Evolutionary conservation across 1,140 invertebrate species (phyloP).

Genomic region (Heterodera carotae): DNA sequence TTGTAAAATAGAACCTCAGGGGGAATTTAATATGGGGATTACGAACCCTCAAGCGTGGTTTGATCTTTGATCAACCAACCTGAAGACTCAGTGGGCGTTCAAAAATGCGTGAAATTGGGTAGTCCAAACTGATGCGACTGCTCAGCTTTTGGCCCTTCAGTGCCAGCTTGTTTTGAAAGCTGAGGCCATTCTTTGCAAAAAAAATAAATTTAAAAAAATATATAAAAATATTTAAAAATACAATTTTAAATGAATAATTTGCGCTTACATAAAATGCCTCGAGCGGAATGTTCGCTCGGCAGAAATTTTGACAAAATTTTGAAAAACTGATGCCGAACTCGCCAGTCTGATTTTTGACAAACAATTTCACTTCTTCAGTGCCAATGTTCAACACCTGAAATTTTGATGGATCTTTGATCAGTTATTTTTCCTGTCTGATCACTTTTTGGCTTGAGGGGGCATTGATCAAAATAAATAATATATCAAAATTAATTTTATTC

Average conservation of each 20-base stretch:
- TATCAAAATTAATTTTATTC: no score
- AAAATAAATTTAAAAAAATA: slow-evolving; percentile 13
- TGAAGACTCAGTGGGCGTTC: slow-evolving; percentile 55
- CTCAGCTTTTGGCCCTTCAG: slow-evolving; percentile 44
- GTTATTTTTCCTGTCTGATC: slow-evolving; percentile 13
- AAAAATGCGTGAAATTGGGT: slow-evolving; percentile 55
- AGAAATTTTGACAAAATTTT: slow-evolving; percentile 58
- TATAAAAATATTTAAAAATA: slow-evolving; percentile 9
- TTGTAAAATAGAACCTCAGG: no score
- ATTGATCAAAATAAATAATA: no score
- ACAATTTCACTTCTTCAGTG: slow-evolving; percentile 53
- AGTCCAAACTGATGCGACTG: slow-evolving; percentile 50
- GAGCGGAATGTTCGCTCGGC: slow-evolving; percentile 61
- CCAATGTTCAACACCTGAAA: slow-evolving; percentile 57
- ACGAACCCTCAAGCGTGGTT: no score
- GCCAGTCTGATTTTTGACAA: slow-evolving; percentile 37
- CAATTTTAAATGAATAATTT: neutral
- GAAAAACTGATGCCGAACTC: slow-evolving; percentile 43
- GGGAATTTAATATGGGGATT: no score
- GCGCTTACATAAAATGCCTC: slow-evolving; percentile 54
- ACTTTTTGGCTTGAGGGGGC: neutral
- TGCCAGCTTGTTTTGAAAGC: slow-evolving; percentile 49
- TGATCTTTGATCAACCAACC: neutral
- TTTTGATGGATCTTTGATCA: neutral
- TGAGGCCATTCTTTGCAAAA: slow-evolving; percentile 56